These are phyloP conservation scores for Eupithecia dodoneata DNA, from an alignment of 2,888 invertebrate species.

Conservation along the genomic window DNA sequence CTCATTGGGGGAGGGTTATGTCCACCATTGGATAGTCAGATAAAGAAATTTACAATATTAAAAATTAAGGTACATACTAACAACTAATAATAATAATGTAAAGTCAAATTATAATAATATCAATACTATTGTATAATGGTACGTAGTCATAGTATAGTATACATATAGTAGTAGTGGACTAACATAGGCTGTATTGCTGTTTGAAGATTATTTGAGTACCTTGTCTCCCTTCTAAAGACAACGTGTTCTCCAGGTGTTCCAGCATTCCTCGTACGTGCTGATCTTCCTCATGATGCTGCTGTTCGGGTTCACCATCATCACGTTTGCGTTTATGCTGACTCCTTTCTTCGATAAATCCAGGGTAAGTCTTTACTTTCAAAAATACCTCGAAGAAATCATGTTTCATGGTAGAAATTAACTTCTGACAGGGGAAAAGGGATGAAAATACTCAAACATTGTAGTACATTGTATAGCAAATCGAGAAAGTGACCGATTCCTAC, in stretches of 20 bases:
- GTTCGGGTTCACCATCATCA: constrained; percentile 92
- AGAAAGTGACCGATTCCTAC: too few relatives aligned
- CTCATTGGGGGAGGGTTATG: too few relatives aligned
- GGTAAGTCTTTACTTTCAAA: constrained; percentile 75
- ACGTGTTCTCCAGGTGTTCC: constrained; percentile 86
- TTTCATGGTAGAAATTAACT: background rate
- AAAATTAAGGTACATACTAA: too few relatives aligned
- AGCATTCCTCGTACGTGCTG: constrained; percentile 90
- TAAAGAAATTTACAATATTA: too few relatives aligned
- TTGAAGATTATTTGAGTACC: background rate
- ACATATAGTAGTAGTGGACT: too few relatives aligned
- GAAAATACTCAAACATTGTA: background rate
- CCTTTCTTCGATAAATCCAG: constrained; percentile 94
- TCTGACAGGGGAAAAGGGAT: background rate
- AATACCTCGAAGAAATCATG: background rate
- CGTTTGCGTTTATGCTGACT: constrained; percentile 92
- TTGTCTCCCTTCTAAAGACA: background rate
- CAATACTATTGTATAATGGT: too few relatives aligned
- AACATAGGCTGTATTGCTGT: background rate
- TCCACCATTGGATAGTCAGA: too few relatives aligned
- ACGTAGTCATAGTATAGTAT: too few relatives aligned
- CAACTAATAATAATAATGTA: too few relatives aligned
- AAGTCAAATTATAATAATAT: too few relatives aligned
- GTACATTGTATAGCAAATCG: background rate
- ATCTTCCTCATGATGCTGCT: constrained; percentile 91